These are phyloP conservation scores for Caenorhabditis becei DNA, from an alignment of 2,888 invertebrate species.

Conservation along the genomic window DNA sequence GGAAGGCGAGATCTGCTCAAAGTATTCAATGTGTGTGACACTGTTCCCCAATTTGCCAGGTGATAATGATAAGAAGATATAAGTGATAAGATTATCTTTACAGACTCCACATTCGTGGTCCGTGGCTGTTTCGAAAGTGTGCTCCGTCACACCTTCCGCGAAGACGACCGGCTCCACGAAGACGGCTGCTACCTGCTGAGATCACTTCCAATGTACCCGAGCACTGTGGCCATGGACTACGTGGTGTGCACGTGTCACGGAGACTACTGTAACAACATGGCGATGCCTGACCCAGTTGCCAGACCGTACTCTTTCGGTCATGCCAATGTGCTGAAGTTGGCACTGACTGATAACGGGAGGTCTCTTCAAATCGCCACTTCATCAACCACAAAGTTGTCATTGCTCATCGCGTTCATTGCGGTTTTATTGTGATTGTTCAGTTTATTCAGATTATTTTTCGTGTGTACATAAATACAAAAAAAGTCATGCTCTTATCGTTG, in stretches of 20 bases:
- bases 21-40: slow-evolving; percentile 64
- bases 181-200: slow-evolving; percentile 68
- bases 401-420: neutral
- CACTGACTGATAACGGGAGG: slow-evolving; percentile 11
- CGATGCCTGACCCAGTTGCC: slow-evolving; percentile 32
- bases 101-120: slow-evolving; percentile 65
- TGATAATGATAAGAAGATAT: neutral
- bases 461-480: neutral
- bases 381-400: neutral
- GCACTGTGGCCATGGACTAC: slow-evolving; percentile 65
- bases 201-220: slow-evolving; percentile 66
- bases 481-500: too few species aligned
- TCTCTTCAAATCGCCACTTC: slow-evolving; percentile 45
- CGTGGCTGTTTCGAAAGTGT: slow-evolving; percentile 69
- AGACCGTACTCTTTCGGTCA: slow-evolving; percentile 44
- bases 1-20: slow-evolving; percentile 67
- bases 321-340: slow-evolving; percentile 38
- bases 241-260: slow-evolving; percentile 69
- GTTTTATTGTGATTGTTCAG: neutral
- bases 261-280: slow-evolving; percentile 67
- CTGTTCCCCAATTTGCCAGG: slow-evolving; percentile 66
- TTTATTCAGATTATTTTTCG: neutral
- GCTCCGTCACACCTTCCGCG: slow-evolving; percentile 62
- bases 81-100: neutral
- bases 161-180: slow-evolving; percentile 51